Evolutionary conservation across 2,113 vertebrate species (phyloP).

Genomic region (Megaleporinus macrocephalus): DNA sequence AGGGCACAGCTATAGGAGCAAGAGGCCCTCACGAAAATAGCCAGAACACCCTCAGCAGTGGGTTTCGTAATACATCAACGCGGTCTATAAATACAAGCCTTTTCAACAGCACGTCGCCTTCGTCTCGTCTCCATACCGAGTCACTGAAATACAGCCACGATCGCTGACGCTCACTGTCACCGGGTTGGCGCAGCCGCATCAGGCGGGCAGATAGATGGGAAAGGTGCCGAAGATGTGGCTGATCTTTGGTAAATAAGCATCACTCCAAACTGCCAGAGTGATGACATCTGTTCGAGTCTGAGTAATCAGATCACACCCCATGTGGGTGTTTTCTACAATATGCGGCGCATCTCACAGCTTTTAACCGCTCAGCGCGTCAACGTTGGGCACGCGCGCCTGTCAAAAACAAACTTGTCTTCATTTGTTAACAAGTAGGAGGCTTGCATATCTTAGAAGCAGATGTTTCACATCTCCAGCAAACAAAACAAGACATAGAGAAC

Average conservation of each 20-base stretch:
- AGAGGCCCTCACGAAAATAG: slow-evolving; percentile 52
- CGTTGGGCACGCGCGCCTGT: no score
- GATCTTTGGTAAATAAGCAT: neutral
- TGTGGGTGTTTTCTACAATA: neutral
- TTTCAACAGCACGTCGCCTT: slow-evolving; percentile 16
- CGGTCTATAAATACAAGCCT: slow-evolving; percentile 44
- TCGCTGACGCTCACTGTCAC: neutral
- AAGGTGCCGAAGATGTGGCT: neutral
- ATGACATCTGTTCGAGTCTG: neutral
- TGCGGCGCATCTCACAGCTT: neutral
- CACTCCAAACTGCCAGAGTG: neutral
- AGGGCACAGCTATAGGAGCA: slow-evolving; percentile 42
- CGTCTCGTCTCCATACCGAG: slow-evolving; percentile 11
- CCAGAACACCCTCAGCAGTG: slow-evolving; percentile 33
- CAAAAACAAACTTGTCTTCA: no score
- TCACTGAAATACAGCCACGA: neutral
- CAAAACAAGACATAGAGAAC: no score
- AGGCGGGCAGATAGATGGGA: neutral
- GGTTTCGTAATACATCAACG: slow-evolving; percentile 56
- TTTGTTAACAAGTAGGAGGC: no score
- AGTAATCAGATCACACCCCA: neutral
- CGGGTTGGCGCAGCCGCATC: neutral
- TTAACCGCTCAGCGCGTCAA: no score
- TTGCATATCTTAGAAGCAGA: no score
- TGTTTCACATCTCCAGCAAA: no score